Evolutionary conservation across 2,113 vertebrate genomes (phyloP).

Genomic region (Oreocharis arfaki): DNA sequence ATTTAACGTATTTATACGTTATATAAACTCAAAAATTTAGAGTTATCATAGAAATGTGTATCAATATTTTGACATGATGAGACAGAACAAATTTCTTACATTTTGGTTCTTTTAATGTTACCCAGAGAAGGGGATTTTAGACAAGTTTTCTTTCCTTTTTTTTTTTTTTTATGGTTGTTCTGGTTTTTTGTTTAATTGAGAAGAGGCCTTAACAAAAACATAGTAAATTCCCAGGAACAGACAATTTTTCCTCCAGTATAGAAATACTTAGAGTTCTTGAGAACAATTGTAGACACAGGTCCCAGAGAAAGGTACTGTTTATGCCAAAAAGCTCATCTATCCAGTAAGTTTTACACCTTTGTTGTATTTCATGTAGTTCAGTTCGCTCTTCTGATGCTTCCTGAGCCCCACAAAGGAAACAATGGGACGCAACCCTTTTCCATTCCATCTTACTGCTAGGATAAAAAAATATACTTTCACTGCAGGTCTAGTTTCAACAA

Average conservation of each 20-base stretch:
- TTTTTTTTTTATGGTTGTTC: too few relatives aligned
- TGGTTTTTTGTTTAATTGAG: neutral
- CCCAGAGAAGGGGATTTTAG: neutral
- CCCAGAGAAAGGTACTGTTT: neutral
- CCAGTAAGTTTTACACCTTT: neutral
- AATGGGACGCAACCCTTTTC: neutral
- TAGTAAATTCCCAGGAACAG: neutral
- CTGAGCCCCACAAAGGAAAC: neutral
- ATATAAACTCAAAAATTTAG: neutral
- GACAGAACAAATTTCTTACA: neutral
- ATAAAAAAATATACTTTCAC: neutral
- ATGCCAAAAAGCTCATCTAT: neutral
- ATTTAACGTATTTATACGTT: neutral
- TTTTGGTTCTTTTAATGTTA: neutral
- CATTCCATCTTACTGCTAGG: neutral
- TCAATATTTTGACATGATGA: neutral
- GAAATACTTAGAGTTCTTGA: neutral
- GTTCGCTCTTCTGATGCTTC: neutral
- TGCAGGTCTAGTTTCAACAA: neutral
- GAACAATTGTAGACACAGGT: neutral
- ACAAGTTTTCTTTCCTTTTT: neutral
- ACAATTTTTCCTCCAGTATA: neutral
- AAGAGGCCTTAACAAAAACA: neutral
- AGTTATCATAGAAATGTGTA: neutral
- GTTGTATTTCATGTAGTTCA: neutral